Conservation (phyloP, 2,888 invertebrate genomes). For the Thecocarcelia acutangulata region DNA sequence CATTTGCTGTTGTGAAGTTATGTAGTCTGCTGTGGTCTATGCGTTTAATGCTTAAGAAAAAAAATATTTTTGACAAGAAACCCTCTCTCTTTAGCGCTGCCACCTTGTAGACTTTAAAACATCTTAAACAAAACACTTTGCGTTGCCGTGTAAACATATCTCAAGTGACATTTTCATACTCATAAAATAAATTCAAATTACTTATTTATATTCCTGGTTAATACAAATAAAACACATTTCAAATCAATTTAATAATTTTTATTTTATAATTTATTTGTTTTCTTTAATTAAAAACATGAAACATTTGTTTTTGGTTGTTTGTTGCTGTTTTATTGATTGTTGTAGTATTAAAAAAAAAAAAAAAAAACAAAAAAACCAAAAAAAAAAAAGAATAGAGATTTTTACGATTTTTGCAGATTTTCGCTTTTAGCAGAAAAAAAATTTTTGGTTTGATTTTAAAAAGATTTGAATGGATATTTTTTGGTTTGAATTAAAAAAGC, state of each 20-base stretch:
- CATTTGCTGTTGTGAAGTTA: too few species aligned
- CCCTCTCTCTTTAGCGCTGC: too few species aligned
- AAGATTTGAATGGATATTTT: constrained; percentile 48
- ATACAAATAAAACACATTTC: constrained; percentile 43
- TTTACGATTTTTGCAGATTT: background rate
- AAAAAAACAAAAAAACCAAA: constrained; percentile 21
- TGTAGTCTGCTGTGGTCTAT: too few species aligned
- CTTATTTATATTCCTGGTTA: background rate
- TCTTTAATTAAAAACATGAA: constrained; percentile 64
- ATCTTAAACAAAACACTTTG: too few species aligned
- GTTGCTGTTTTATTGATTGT: constrained; percentile 59
- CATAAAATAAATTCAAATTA: too few species aligned
- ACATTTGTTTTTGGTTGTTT: constrained; percentile 49
- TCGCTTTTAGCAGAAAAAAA: constrained; percentile 44
- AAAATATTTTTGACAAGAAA: too few species aligned
- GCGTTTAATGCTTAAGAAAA: too few species aligned
- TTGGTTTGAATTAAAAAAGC: constrained; percentile 36
- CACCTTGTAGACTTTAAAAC: too few species aligned
- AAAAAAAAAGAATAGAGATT: constrained; percentile 41
- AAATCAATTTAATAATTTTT: constrained; percentile 71
- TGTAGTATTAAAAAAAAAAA: constrained; percentile 57
- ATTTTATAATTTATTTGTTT: constrained; percentile 66
- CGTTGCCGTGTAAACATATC: too few species aligned
- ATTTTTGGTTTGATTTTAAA: constrained; percentile 27
- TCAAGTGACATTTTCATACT: background rate